Evolutionary conservation across 2,888 invertebrate genomes (phyloP), one percentile per base, ranked within the genome.

Genomic region (Drosophila anomalata): DNA sequence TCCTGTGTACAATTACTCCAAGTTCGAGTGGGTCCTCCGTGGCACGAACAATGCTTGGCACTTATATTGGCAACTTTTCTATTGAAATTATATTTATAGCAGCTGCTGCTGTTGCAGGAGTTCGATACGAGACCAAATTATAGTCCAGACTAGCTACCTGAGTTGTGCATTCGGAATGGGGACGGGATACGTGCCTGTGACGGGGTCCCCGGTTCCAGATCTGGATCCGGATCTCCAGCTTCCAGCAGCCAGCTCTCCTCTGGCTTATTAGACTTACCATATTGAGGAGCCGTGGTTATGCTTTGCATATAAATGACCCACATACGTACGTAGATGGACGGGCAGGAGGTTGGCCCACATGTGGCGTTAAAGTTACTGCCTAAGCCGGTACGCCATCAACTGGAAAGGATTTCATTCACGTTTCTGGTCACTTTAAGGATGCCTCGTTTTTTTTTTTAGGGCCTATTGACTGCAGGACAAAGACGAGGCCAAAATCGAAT

Each of bases 221-320:
- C n/a, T 29, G 24, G 39, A 41, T n/a, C 3, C 50, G 17, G 20
- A 33, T 51, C 52, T 17, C 11, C 31, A 26, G 31, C 31, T 41
- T 29, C 9, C 9, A 29, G 29, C 9, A 12, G 26, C 24, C 29
- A 11, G 22, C 44, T 20, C 22, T 22, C 22, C 44, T 39, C 41
- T 66, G 57, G 75, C 85, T 81, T 81, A 84, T 84, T 84, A 84
- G 62, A 81, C 68, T 48, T 70, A 73, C 50, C 76, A 76, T 83
- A 72, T 76, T 76, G 79, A 56, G 69, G 12, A 77, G 77, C 71
- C 59, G 75, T 77, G 85, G 68, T 75, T 73, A 79, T 82, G 86
- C 78, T 83, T 85, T 85, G 82, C 86, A 85, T 82, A 85, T 80
- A 82, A 82, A 82, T 85, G 86, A 73, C 80, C 72, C 77, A 71